These are phyloP conservation scores for Camponotus vicinus DNA, from an alignment of 1,140 invertebrate species.

Conservation along the genomic window DNA sequence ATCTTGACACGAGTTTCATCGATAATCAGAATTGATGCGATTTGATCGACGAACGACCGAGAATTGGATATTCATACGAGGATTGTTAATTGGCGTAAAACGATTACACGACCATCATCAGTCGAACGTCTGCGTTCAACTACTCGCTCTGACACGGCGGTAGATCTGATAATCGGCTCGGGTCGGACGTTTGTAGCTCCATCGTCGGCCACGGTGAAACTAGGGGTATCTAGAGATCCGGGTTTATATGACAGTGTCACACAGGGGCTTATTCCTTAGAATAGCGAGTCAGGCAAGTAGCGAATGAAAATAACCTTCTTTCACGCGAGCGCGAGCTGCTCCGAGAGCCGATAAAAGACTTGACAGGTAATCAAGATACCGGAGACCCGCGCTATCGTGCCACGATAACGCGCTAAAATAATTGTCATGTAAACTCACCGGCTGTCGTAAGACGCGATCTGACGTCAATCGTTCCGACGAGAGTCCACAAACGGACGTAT, in stretches of 20 bases:
- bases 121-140: neutral
- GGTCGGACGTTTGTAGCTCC: neutral
- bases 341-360: slow-evolving; percentile 53
- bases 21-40: slow-evolving; percentile 1
- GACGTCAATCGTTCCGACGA: slow-evolving; percentile 68
- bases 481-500: neutral
- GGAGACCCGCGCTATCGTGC: slow-evolving; percentile 7
- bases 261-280: neutral
- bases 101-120: slow-evolving; percentile 30
- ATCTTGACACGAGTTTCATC: neutral
- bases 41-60: neutral
- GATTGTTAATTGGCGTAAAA: slow-evolving; percentile 25
- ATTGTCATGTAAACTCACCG: slow-evolving; percentile 71
- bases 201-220: neutral
- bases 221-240: neutral
- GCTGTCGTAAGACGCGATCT: slow-evolving; percentile 62
- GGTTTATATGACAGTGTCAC: neutral
- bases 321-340: neutral
- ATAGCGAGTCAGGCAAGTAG: neutral
- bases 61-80: neutral
- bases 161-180: neutral
- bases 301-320: slow-evolving; percentile 44
- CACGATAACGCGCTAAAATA: slow-evolving; percentile 71
- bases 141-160: neutral
- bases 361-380: slow-evolving; percentile 70